These are phyloP conservation scores for Centropyge bicolor DNA, from an alignment of 2,797 vertebrate genomes.

Conservation along the genomic window DNA sequence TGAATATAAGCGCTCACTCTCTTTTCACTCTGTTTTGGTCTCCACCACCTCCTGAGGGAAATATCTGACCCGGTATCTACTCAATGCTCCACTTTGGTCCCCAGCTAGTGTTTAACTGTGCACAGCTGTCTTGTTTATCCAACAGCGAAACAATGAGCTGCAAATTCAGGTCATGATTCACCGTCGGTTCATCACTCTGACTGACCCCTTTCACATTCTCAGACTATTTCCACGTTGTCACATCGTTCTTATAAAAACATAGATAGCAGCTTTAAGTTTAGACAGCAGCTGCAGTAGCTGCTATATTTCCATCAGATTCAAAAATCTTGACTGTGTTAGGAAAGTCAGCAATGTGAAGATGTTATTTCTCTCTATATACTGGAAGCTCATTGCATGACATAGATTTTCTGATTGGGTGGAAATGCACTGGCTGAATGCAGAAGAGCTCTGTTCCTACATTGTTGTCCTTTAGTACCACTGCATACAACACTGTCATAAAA, in stretches of 20 bases:
- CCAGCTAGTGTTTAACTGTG: neutral
- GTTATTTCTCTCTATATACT: conserved; percentile 22
- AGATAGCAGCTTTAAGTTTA: neutral
- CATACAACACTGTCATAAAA: conserved; percentile 15
- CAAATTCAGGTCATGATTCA: no score
- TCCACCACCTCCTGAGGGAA: neutral
- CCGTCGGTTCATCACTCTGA: neutral
- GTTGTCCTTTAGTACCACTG: conserved; percentile 27
- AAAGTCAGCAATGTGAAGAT: conserved; percentile 13
- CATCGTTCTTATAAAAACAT: neutral
- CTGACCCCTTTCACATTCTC: neutral
- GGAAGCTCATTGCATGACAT: conserved; percentile 23
- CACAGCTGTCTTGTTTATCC: neutral
- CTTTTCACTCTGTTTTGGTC: neutral
- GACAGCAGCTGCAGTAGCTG: neutral
- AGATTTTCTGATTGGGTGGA: conserved; percentile 34
- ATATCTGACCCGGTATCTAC: neutral
- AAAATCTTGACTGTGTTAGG: neutral
- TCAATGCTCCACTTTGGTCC: neutral
- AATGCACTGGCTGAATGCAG: conserved; percentile 48
- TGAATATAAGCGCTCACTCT: neutral
- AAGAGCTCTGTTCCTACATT: conserved; percentile 27
- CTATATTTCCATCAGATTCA: neutral
- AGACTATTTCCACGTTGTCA: neutral
- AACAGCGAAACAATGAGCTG: neutral